Evolutionary conservation across 1,140 invertebrate species (phyloP), one percentile per base, ranked within the genome.

Genomic region (Heliothis virescens): DNA sequence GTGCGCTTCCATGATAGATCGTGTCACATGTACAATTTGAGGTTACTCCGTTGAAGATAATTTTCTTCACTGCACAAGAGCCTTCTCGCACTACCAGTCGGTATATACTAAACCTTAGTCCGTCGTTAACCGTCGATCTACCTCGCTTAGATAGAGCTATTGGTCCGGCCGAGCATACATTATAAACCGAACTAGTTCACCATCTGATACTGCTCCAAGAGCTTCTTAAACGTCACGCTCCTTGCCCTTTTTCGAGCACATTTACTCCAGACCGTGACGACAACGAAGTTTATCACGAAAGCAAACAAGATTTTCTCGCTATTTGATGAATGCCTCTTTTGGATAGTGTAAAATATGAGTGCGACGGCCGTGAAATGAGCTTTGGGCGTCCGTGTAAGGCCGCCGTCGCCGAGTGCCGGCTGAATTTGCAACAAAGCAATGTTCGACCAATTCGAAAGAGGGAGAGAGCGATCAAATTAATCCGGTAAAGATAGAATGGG

Each of bases 361-460:
- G 91, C 89, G 89, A 83, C 83, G 83, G 86, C 87, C 87, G 89
- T 91, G 91, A 91, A 92, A 92, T 91, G 89, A 91, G 91, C 89
- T 91, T 89, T 85, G 84, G 82, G 83, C 81, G n/a, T 89, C 82
- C 88, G n/a, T 65, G 86, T 90, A 88, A 89, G 82, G 82, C 82
- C 82, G 81, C n/a, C 81, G 83, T 84, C 83, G 82, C 62, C 59
- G 60, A 11, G 12, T 29, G 21, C 48, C 34, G 18, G 53, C 74
- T 65, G 74, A 76, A 65, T 76, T 65, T 76, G 59, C 53, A n/a
- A 76, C 79, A 85, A 85, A 88, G 87, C 85, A 87, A 85, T 89
- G 84, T 89, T 85, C 81, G 82, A 77, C n/a, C 79, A 84, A 78
- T 75, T 81, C 63, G 48, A n/a, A n/a, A 41, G 34, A 41, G 34